Base-by-base conservation (phyloP, 1,140 invertebrate species). In the Zophobas atratus region DNA sequence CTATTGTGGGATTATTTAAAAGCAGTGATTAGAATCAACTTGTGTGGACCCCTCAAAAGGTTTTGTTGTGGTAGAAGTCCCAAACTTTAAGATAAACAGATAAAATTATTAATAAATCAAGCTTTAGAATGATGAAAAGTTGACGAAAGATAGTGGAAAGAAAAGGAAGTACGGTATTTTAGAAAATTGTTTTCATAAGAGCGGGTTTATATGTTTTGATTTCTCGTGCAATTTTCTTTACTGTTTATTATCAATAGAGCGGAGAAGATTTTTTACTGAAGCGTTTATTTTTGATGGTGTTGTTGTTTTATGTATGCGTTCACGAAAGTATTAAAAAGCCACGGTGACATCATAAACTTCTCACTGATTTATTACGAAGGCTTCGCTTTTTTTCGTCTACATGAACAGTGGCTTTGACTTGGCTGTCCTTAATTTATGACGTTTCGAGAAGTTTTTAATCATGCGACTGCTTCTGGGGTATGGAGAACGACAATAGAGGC, bases 311-410 rank as follows among this genome's bases (percentile, higher is more conserved):
- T 51, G 4, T 20, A 51, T 51, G n/a, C 34, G 8, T 63, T 63
- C 36, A 38, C 35, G 36, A 38, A 39, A 38, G 57, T 63, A 63
- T 39, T 63, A 63, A 63, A 39, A 63, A 63, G 33, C 34, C 20
- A 38, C 2, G 57, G 8, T 63, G 57, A 39, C 57, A 63, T 63
- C 57, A 63, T 63, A 63, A 63, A 63, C 3, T 57, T 35, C 32
- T 20, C 33, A 35, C 55, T 57, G 55, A 57, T 57, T 57, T 36
- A 57, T 57, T 33, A 57, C 34, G 35, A 2, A 20, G 55, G 34
- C 2, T 57, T 57, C 20, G 55, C 34, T 57, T 57, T 57, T 57
- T 53, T 57, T 35, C 34, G 32, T 57, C 20, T 57, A 36, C 57
- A 63, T 63, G 32, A 63, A 8, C 57, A 63, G 2, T 38, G 32